Base-by-base conservation (phyloP, 2,113 vertebrate genomes). In the Micronisus gabar region DNA sequence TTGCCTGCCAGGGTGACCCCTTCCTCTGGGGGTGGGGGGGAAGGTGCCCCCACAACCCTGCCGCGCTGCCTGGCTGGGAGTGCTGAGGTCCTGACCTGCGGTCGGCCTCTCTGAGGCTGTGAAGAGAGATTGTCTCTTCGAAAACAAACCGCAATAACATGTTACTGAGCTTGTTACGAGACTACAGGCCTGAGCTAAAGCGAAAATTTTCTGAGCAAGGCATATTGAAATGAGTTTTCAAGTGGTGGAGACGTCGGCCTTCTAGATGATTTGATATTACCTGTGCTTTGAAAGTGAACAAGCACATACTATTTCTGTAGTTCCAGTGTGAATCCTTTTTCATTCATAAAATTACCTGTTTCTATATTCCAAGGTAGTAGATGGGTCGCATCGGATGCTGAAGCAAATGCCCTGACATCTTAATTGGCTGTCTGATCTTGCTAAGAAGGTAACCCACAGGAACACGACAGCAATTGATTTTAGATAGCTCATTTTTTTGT, bases 391-490 rank as follows among this genome's bases (percentile, higher is more conserved):
- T 66, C 22, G 74, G 26, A n/a, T 43, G 45, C 10, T 11, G 70
- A 95, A 89, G 45, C 41, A 84, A 92, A 91, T 62, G 45, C 8
- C 38, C 27, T 47, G 48, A 88, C 29, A 68, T 76, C 53, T 90
- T 74, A 87, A 68, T 90, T 73, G 82, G n/a, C 41, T 76, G 18
- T 62, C 65, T 87, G 88, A 84, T 85, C 70, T 89, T 65, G 48
- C 63, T 86, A 78, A 90, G 91, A 90, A 62, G 47, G 81, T 76
- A 91, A 73, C 63, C 11, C 70, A 61, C 41, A 90, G n/a, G 55
- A 93, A 76, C 70, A 86, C 27, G 62, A 71, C 74, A 88, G 45
- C 45, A 78, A 66, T 78, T 87, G 86, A 76, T 97, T 95, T 90
- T 70, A 72, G 41, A 80, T 62, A 38, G 11, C 14, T 93, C 34